Conservation (phyloP, 1,140 invertebrate species). For the Micrasema longulum region DNA sequence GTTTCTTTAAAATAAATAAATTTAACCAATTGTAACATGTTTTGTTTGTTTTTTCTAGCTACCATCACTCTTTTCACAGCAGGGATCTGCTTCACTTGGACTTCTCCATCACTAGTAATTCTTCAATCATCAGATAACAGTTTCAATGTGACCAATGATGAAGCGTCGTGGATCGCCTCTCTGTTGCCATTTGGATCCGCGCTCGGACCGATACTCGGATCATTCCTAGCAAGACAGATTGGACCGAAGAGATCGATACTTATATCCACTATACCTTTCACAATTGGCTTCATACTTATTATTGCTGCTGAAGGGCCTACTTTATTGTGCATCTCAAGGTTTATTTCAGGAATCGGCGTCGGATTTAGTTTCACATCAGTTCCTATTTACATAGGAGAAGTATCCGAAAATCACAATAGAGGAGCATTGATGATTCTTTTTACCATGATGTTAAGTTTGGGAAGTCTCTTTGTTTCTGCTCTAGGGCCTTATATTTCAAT, state of each 20-base stretch:
- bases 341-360: slow-evolving; percentile 62
- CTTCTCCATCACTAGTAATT: slow-evolving; percentile 49
- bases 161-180: slow-evolving; percentile 55
- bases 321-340: slow-evolving; percentile 61
- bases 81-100: slow-evolving; percentile 51
- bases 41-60: slow-evolving; percentile 45
- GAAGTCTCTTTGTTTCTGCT: slow-evolving; percentile 36
- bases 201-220: slow-evolving; percentile 53
- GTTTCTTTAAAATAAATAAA: no score
- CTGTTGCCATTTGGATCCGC: slow-evolving; percentile 50
- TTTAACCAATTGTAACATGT: not conserved
- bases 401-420: slow-evolving; percentile 60
- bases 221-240: slow-evolving; percentile 54
- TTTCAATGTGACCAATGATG: slow-evolving; percentile 50
- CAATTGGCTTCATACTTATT: slow-evolving; percentile 57
- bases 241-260: slow-evolving; percentile 59
- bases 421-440: slow-evolving; percentile 48
- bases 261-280: slow-evolving; percentile 53
- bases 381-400: slow-evolving; percentile 64
- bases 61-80: slow-evolving; percentile 44
- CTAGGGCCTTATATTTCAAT: slow-evolving; percentile 47
- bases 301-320: slow-evolving; percentile 59
- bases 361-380: slow-evolving; percentile 63
- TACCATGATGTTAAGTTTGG: slow-evolving; percentile 47
- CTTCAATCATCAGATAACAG: slow-evolving; percentile 48